A percentile compares a stretch with the other conserved stretches of the same genome.
phyloP scores from a whole-genome alignment of 2,113 vertebrate genomes.

The Ivindomyrus marchei region DNA sequence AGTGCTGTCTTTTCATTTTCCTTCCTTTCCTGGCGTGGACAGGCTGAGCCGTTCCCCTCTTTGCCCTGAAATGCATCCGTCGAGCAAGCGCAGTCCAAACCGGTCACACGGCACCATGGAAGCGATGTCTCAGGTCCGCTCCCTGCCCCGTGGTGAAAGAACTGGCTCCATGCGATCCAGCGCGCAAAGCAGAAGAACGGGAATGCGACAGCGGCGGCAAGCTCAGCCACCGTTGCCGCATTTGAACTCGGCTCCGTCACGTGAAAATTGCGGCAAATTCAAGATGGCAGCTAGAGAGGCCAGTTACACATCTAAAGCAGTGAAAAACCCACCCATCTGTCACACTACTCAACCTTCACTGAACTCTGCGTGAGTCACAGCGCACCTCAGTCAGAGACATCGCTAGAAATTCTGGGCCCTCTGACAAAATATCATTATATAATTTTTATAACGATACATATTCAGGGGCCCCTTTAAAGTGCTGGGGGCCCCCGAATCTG shows the following conservation, averaged over 20 bases:
- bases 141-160: neutral
- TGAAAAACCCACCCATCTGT: neutral
- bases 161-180: neutral
- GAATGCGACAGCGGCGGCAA: neutral
- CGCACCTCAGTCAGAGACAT: neutral
- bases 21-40: neutral
- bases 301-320: neutral
- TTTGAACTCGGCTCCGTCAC: neutral
- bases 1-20: neutral
- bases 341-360: neutral
- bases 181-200: neutral
- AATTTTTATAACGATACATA: neutral
- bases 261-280: neutral
- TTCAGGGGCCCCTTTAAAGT: neutral
- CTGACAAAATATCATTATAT: neutral
- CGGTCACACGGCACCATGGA: neutral
- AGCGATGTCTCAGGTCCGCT: neutral
- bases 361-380: neutral
- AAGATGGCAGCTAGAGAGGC: neutral
- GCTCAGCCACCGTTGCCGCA: neutral
- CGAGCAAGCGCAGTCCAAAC: neutral
- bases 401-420: neutral
- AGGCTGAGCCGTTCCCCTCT: neutral
- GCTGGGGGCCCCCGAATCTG: neutral
- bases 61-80: neutral